Percentiles rank a stretch among this genome's conserved stretches.
phyloP scores from a whole-genome alignment of 2,888 invertebrate species.

The Mongoloraphidia duomilia region DNA sequence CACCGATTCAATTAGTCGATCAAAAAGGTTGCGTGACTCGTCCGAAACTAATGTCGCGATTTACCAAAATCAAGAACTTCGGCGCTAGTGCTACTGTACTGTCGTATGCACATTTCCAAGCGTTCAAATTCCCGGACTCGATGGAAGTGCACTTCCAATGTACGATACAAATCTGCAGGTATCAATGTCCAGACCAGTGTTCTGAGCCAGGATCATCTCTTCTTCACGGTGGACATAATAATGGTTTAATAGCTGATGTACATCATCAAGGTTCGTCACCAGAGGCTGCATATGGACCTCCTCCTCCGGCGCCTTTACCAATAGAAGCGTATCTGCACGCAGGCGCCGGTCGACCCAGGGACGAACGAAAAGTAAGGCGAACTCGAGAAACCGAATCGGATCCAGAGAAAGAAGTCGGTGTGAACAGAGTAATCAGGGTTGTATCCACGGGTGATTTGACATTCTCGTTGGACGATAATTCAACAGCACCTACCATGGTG shows the following conservation, averaged over 20 bases:
- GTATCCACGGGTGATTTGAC: slow-evolving; percentile 84
- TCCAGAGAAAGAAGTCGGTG: slow-evolving; percentile 71
- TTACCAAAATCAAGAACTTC: slow-evolving; percentile 90
- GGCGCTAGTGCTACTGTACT: slow-evolving; percentile 85
- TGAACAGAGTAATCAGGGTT: slow-evolving; percentile 77
- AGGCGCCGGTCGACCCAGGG: slow-evolving; percentile 46
- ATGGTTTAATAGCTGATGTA: slow-evolving; percentile 33
- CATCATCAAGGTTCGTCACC: slow-evolving; percentile 37
- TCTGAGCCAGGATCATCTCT: slow-evolving; percentile 39
- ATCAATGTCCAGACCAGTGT: slow-evolving; percentile 87
- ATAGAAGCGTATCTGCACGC: slow-evolving; percentile 50
- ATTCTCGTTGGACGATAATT: slow-evolving; percentile 61
- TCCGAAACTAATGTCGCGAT: slow-evolving; percentile 84
- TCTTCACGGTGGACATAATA: slow-evolving; percentile 18
- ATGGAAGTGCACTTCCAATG: slow-evolving; percentile 96
- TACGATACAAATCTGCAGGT: slow-evolving; percentile 85
- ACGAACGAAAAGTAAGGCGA: slow-evolving; percentile 55
- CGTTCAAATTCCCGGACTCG: slow-evolving; percentile 90
- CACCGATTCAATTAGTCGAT: slow-evolving; percentile 85
- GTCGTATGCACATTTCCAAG: slow-evolving; percentile 87
- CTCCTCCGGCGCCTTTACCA: slow-evolving; percentile 43
- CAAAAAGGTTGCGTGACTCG: slow-evolving; percentile 84
- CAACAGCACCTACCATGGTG: slow-evolving; percentile 47
- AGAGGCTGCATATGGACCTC: slow-evolving; percentile 55
- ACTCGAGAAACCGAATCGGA: slow-evolving; percentile 42